Percentiles rank a stretch among this genome's conserved stretches.
These are phyloP conservation scores for Sussaba pulchella DNA, from an alignment of 2,888 invertebrate species.

Conservation along the genomic window DNA sequence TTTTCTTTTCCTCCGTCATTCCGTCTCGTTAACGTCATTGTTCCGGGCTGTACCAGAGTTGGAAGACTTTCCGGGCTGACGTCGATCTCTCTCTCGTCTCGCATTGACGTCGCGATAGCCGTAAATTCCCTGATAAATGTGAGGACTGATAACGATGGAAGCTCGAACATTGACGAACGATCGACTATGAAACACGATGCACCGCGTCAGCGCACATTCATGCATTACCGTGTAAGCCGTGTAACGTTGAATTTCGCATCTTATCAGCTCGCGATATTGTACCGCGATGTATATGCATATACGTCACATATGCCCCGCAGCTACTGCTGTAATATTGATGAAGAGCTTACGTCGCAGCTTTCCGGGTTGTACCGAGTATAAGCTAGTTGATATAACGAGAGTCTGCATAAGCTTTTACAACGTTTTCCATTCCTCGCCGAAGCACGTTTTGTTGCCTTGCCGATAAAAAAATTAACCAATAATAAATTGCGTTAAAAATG, in stretches of 20 bases:
- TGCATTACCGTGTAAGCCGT: no score
- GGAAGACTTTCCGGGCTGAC: not conserved
- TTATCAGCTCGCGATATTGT: slow-evolving; percentile 17
- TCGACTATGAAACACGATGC: no score
- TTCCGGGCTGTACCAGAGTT: not conserved
- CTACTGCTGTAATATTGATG: slow-evolving; percentile 33
- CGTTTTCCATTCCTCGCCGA: slow-evolving; percentile 29
- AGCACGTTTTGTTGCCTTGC: slow-evolving; percentile 27
- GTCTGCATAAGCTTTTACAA: slow-evolving; percentile 22
- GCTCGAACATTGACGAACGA: no score
- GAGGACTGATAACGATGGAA: no score
- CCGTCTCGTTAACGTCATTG: not conserved
- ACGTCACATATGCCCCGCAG: no score
- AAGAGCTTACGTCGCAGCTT: slow-evolving; percentile 32
- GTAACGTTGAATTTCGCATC: slow-evolving; percentile 4
- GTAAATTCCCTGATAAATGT: no score
- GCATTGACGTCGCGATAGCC: no score
- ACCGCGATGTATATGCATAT: not conserved
- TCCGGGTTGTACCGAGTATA: slow-evolving; percentile 11
- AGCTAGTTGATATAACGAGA: slow-evolving; percentile 12
- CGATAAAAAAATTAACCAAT: slow-evolving; percentile 43
- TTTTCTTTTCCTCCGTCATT: no score
- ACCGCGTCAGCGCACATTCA: no score
- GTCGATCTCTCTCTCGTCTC: not conserved
- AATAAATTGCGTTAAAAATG: slow-evolving; percentile 19